Percentiles rank a stretch among this genome's conserved stretches.
Evolutionary conservation across 1,140 invertebrate genomes (phyloP).

Genomic region (Coelopa frigida): DNA sequence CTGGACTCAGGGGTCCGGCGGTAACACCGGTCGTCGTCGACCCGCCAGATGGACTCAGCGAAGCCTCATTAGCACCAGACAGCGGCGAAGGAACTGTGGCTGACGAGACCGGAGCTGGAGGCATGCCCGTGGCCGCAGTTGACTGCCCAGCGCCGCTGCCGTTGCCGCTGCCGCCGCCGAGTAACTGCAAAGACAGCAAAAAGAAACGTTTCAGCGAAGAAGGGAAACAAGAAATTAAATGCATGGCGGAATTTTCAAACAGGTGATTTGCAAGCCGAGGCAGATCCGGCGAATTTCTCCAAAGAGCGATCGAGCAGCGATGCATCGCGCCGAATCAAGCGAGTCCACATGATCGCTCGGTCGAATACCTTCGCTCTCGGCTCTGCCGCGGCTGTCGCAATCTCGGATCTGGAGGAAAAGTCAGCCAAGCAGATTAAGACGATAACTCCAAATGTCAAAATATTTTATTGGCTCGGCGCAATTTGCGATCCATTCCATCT

Average conservation of each 20-base stretch:
- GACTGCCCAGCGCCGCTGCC: slow-evolving; percentile 4
- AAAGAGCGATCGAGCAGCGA: too few relatives aligned
- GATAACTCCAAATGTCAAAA: slow-evolving; percentile 46
- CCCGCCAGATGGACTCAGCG: slow-evolving; percentile 55
- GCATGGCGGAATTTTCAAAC: slow-evolving; percentile 21
- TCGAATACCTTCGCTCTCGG: too few relatives aligned
- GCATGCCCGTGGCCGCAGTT: slow-evolving; percentile 1
- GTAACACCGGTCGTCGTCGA: slow-evolving; percentile 48
- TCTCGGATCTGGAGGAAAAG: too few relatives aligned
- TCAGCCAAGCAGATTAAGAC: slow-evolving; percentile 45
- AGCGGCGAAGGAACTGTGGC: slow-evolving; percentile 40
- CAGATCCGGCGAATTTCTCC: not conserved
- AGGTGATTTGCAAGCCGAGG: slow-evolving; percentile 21
- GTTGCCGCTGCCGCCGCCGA: slow-evolving; percentile 12
- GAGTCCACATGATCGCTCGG: too few relatives aligned
- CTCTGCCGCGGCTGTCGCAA: too few relatives aligned
- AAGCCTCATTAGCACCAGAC: slow-evolving; percentile 52
- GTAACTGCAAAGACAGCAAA: slow-evolving; percentile 24
- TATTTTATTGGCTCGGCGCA: slow-evolving; percentile 45
- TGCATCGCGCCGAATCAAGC: too few relatives aligned
- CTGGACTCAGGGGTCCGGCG: slow-evolving; percentile 61
- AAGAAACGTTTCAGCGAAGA: slow-evolving; percentile 14
- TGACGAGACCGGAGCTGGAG: too few relatives aligned
- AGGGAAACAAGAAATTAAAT: slow-evolving; percentile 7
- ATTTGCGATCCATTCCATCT: slow-evolving; percentile 46